Conservation (phyloP, 2,888 invertebrate species). For the Oxystoma pomonae region DNA sequence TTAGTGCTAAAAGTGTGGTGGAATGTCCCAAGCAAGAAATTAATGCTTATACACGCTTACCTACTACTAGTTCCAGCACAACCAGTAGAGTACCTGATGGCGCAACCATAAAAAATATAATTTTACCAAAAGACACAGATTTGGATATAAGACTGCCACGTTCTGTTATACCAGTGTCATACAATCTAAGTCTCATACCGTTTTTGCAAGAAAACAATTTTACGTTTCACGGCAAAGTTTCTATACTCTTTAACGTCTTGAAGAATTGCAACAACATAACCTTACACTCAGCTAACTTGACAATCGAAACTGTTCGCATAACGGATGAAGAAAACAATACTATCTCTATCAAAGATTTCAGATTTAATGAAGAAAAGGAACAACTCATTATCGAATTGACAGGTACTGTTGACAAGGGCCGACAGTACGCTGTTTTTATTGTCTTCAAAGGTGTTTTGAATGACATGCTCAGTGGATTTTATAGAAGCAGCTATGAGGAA, state of each 20-base stretch:
- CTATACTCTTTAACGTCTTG: slow-evolving; percentile 58
- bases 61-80: neutral
- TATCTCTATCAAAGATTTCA: slow-evolving; percentile 29
- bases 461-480: slow-evolving; percentile 76
- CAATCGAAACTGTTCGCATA: slow-evolving; percentile 51
- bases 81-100: slow-evolving; percentile 2
- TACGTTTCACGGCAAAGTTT: slow-evolving; percentile 70
- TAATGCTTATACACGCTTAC: slow-evolving; percentile 41
- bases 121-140: slow-evolving; percentile 5
- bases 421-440: slow-evolving; percentile 64
- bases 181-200: slow-evolving; percentile 67
- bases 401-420: slow-evolving; percentile 54
- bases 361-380: slow-evolving; percentile 59
- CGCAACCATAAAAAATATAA: slow-evolving; percentile 22
- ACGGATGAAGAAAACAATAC: slow-evolving; percentile 22
- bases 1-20: slow-evolving; percentile 1
- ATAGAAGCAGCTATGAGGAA: slow-evolving; percentile 73
- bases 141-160: slow-evolving; percentile 65
- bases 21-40: slow-evolving; percentile 41
- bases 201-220: slow-evolving; percentile 72
- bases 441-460: slow-evolving; percentile 69
- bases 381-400: slow-evolving; percentile 65
- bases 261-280: slow-evolving; percentile 59
- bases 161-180: slow-evolving; percentile 63
- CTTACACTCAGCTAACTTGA: slow-evolving; percentile 69